Evolutionary conservation across 2,113 vertebrate genomes (phyloP).

Genomic region (Guaruba guarouba): DNA sequence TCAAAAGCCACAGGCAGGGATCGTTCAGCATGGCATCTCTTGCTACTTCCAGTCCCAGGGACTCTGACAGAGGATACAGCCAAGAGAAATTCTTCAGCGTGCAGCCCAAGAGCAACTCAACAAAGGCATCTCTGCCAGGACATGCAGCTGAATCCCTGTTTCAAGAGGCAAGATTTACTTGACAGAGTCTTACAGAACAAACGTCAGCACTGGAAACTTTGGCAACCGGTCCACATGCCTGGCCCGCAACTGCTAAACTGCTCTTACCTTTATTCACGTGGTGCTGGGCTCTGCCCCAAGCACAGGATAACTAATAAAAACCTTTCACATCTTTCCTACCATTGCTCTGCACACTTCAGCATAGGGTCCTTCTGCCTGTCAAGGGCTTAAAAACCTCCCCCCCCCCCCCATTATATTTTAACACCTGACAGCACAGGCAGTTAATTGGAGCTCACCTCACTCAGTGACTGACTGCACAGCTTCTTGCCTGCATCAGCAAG

Average conservation of each 20-base stretch:
- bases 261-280: neutral
- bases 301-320: neutral
- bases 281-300: neutral
- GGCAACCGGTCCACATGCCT: neutral
- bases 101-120: neutral
- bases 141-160: neutral
- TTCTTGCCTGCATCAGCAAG: constrained; percentile 9
- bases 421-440: neutral
- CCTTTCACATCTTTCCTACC: neutral
- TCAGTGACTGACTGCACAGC: neutral
- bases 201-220: neutral
- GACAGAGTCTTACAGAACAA: neutral
- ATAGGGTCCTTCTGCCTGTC: neutral
- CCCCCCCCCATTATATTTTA: neutral
- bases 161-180: neutral
- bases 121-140: neutral
- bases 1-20: neutral
- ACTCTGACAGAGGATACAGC: neutral
- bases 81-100: neutral
- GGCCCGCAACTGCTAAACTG: neutral
- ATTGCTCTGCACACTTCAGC: neutral
- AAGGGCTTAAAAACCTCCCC: neutral
- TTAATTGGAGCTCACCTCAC: neutral
- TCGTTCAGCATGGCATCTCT: neutral
- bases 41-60: neutral